Evolutionary conservation across 2,113 vertebrate species (phyloP), one percentile per base, ranked within the genome.

Genomic region (Ptychochromis oligacanthus): DNA sequence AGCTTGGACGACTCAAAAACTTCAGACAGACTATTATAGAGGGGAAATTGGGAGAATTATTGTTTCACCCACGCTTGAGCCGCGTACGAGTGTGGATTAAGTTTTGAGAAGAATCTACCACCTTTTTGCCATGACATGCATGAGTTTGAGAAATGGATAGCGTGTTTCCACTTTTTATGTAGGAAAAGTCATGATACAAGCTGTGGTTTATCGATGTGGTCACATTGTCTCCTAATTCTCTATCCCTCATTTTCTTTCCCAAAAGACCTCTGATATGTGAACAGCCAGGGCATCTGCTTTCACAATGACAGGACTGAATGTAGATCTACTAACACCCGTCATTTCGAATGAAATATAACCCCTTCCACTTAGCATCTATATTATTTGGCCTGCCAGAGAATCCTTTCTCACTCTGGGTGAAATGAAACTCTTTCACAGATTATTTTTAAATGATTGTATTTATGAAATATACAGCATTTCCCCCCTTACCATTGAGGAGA

Each of bases 41-140:
- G 76, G 79, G 90, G 83, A 88, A 89, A 92, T 84, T 88, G 60
- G 80, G 43, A 85, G 82, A 88, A 87, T 89, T 79, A 80, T n/a
- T 60, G 49, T 18, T 89, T 75, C 11, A 2, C 57, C 78, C 57
- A 31, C 14, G 49, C 46, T 84, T 75, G 12, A 75, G 43, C 75
- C 10, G 46, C 60, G 52, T 18, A 43, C 67, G 40, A 86, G 59
- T 52, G 74, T 82, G n/a, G 75, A 77, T 72, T 54, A 56, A 57
- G 18, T 58, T 82, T 72, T 75, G 22, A 84, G 49, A 76, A 77
- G 62, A 84, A 75, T 77, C 26, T 38, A 60, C 46, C 75, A 79
- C 49, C 67, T 75, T 36, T 83, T 59, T 59, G 28, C 52, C 24
- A n/a, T 72, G 40, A 52, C 49, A 76, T 24, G 52, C 70, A 60